phyloP scores from a whole-genome alignment of 2,797 vertebrate species.

The Leptodactylus fallax region DNA sequence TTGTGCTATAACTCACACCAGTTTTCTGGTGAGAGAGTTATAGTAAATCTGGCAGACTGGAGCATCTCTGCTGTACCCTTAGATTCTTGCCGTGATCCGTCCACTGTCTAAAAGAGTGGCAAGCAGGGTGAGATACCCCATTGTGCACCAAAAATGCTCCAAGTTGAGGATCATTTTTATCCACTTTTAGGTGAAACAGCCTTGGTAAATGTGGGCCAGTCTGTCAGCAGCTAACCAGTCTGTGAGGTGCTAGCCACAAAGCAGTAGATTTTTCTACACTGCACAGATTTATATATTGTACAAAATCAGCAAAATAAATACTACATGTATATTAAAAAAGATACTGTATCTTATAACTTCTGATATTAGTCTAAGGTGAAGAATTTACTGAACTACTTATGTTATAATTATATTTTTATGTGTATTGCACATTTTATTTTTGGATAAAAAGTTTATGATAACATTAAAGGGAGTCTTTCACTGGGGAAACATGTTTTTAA shows the following conservation, averaged over 20 bases:
- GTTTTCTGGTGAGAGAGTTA: too few relatives aligned
- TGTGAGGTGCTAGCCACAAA: neutral
- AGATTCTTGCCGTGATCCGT: too few relatives aligned
- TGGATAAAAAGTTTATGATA: neutral
- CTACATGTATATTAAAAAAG: neutral
- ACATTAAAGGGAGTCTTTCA: too few relatives aligned
- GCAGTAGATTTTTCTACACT: neutral
- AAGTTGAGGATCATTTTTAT: too few relatives aligned
- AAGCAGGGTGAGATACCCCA: too few relatives aligned
- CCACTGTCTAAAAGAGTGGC: too few relatives aligned
- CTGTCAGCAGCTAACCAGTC: neutral
- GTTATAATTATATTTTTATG: slow-evolving; percentile 14
- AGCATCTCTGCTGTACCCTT: too few relatives aligned
- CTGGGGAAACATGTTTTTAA: too few relatives aligned
- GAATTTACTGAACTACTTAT: neutral
- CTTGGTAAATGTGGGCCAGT: too few relatives aligned
- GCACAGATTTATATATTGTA: neutral
- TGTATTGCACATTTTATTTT: slow-evolving; percentile 4
- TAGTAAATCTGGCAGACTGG: too few relatives aligned
- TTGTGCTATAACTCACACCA: too few relatives aligned
- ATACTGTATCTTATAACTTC: neutral
- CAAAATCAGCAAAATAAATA: neutral
- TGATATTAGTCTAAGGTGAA: neutral
- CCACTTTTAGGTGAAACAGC: neutral
- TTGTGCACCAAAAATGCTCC: too few relatives aligned